Evolutionary conservation across 1,140 invertebrate genomes (phyloP).

Genomic region (Procambarus clarkii): DNA sequence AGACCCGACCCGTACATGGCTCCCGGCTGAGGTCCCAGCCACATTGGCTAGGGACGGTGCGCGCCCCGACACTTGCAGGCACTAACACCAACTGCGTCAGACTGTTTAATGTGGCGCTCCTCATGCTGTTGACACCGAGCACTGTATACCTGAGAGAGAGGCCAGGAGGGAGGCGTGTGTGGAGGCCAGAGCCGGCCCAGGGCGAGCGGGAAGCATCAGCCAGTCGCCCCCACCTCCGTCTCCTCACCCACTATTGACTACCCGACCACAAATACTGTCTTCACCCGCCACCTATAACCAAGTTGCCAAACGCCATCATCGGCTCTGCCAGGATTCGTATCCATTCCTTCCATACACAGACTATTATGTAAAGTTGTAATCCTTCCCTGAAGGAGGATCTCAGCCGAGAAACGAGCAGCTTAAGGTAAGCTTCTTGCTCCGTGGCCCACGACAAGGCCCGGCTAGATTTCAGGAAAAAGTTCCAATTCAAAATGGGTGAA

Average conservation of each 20-base stretch:
- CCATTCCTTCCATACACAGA: background rate
- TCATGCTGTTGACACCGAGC: conserved; percentile 14
- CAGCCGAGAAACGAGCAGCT: too few species aligned
- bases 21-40: background rate
- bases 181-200: background rate
- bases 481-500: too few species aligned
- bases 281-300: background rate
- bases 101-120: background rate
- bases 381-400: too few species aligned
- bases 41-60: background rate
- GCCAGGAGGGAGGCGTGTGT: background rate
- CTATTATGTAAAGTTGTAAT: background rate
- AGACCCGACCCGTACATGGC: conserved; percentile 48
- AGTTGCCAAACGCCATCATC: conserved; percentile 14
- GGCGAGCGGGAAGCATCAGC: background rate
- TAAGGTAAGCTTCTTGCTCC: too few species aligned
- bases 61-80: background rate
- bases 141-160: background rate
- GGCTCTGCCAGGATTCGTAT: background rate
- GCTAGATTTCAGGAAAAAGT: too few species aligned
- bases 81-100: background rate
- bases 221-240: background rate
- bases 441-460: too few species aligned
- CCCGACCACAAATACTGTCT: background rate
- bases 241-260: conserved; percentile 25